These are phyloP conservation scores for Meiosimyza platycephala DNA, from an alignment of 2,888 invertebrate genomes.

Conservation along the genomic window DNA sequence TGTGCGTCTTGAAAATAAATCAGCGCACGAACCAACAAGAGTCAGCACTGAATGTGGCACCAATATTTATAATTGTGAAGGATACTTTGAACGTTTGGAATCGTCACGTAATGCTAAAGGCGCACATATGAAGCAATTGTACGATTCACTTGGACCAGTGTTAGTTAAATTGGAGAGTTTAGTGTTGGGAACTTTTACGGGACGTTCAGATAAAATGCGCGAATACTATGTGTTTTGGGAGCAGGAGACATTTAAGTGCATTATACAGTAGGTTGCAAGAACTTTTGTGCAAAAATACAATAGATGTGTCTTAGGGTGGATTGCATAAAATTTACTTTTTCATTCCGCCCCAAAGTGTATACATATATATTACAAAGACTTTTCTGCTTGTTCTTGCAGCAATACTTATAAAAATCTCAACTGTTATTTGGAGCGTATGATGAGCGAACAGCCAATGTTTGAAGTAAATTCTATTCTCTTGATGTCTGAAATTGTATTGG, in stretches of 20 bases:
- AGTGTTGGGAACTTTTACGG: conserved; percentile 82
- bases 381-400: conserved; percentile 56
- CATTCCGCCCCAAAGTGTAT: too few relatives aligned
- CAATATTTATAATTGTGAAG: conserved; percentile 55
- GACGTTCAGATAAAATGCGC: conserved; percentile 78
- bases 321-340: background rate
- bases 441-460: conserved; percentile 74
- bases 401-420: conserved; percentile 79
- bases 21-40: conserved; percentile 26
- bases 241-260: conserved; percentile 77
- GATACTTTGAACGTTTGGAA: conserved; percentile 79
- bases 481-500: conserved; percentile 80
- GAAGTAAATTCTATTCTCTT: conserved; percentile 82
- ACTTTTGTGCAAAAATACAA: background rate
- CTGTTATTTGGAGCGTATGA: conserved; percentile 73
- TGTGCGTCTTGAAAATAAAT: conserved; percentile 40
- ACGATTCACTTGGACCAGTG: conserved; percentile 83
- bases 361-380: too few relatives aligned
- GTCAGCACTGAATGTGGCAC: conserved; percentile 50
- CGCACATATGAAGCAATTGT: conserved; percentile 77
- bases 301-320: background rate
- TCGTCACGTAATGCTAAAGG: conserved; percentile 76
- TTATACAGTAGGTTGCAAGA: conserved; percentile 69
- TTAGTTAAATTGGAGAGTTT: conserved; percentile 88
- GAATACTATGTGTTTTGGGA: conserved; percentile 88